Conservation (phyloP, 1,140 invertebrate genomes). For the Phortica variegata region DNA sequence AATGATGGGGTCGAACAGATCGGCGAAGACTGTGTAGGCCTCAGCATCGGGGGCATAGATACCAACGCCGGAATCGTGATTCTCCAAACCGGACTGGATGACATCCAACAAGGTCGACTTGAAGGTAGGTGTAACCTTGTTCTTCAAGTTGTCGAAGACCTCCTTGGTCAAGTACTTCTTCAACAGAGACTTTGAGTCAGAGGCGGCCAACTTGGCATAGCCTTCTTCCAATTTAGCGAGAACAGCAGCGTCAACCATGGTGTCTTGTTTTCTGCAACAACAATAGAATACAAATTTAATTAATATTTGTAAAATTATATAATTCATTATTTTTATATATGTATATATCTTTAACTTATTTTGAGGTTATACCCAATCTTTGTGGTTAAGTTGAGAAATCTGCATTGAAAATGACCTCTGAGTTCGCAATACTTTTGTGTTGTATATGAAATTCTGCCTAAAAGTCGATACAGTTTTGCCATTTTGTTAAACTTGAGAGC, state of each 20-base stretch:
- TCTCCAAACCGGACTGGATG: slow-evolving; percentile 89
- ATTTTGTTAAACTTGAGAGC: no score
- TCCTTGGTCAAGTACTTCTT: slow-evolving; percentile 92
- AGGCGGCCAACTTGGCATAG: slow-evolving; percentile 81
- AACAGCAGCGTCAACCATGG: slow-evolving; percentile 84
- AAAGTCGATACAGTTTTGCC: slow-evolving; percentile 27
- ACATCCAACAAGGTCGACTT: slow-evolving; percentile 87
- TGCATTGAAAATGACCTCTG: no score
- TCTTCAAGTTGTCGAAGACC: slow-evolving; percentile 86
- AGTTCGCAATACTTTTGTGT: no score
- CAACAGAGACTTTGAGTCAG: slow-evolving; percentile 90
- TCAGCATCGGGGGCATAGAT: slow-evolving; percentile 96
- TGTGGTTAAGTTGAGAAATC: no score
- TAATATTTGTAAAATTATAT: no score
- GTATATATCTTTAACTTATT: neutral
- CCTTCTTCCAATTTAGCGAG: slow-evolving; percentile 88
- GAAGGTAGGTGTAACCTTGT: slow-evolving; percentile 82
- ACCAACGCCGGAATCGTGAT: slow-evolving; percentile 87
- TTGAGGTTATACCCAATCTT: no score
- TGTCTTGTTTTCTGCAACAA: slow-evolving; percentile 66
- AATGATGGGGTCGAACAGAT: slow-evolving; percentile 94
- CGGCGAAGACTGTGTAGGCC: slow-evolving; percentile 84
- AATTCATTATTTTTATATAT: slow-evolving; percentile 11
- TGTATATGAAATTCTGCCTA: no score
- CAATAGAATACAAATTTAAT: slow-evolving; percentile 12